These are phyloP conservation scores for Enchytraeus crypticus DNA, from an alignment of 2,888 invertebrate genomes.

Conservation along the genomic window DNA sequence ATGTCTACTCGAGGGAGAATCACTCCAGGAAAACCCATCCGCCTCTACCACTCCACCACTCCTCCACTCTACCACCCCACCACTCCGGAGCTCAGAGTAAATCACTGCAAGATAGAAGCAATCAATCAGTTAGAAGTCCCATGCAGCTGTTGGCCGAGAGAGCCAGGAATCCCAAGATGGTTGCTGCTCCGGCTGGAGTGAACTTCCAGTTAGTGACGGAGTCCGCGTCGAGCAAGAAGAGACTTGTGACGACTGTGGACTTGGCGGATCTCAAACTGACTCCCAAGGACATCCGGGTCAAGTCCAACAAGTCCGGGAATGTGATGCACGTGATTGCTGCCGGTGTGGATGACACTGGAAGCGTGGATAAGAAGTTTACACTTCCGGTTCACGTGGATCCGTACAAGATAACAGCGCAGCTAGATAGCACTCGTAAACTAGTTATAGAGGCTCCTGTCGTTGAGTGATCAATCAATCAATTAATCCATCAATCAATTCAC, in stretches of 20 bases:
- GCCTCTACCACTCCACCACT: no score
- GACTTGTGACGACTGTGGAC: not conserved
- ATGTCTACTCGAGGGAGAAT: no score
- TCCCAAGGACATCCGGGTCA: slow-evolving; percentile 13
- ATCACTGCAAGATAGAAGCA: no score
- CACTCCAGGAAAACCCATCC: no score
- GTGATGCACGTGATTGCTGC: slow-evolving; percentile 3
- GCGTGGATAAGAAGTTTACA: slow-evolving; percentile 2
- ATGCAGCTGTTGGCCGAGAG: no score
- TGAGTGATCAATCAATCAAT: not conserved
- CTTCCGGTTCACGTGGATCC: slow-evolving; percentile 11
- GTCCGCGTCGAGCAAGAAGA: no score
- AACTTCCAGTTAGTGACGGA: no score
- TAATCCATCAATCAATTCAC: not conserved
- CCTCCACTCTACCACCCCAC: no score
- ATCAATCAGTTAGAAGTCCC: no score
- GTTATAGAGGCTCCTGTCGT: slow-evolving; percentile 9
- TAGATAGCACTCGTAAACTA: slow-evolving; percentile 8
- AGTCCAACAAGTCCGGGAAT: slow-evolving; percentile 16
- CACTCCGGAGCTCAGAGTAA: no score
- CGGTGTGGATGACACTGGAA: not conserved
- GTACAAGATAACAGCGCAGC: slow-evolving; percentile 6
- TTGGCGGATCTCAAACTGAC: not conserved
- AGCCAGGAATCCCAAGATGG: no score
- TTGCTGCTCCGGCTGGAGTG: no score